phyloP scores from a whole-genome alignment of 2,113 vertebrate genomes.

The Eolophus roseicapilla region DNA sequence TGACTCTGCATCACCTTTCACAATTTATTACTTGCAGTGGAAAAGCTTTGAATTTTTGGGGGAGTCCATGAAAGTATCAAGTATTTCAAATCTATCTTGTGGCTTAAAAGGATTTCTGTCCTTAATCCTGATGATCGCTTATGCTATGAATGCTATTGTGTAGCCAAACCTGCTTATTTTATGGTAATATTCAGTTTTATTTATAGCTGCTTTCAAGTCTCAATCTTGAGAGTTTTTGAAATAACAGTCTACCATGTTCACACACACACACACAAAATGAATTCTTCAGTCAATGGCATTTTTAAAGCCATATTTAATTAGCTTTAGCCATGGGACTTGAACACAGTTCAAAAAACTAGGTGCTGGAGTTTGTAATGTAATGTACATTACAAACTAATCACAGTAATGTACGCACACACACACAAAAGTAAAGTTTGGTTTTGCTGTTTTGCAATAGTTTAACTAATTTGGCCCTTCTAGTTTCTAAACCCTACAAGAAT shows the following conservation, averaged over 20 bases:
- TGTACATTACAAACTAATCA: background rate
- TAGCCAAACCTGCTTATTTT: conserved; percentile 30
- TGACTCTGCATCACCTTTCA: conserved; percentile 55
- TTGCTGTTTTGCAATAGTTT: background rate
- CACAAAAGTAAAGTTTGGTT: background rate
- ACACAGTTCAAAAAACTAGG: background rate
- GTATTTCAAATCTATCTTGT: conserved; percentile 43
- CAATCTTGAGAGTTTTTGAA: background rate
- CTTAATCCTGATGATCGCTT: conserved; percentile 12
- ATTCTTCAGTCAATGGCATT: background rate
- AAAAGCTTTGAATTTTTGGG: conserved; percentile 52
- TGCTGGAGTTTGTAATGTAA: background rate
- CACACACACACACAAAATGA: background rate
- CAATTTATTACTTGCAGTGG: conserved; percentile 40
- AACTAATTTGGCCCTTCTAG: background rate
- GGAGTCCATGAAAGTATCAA: conserved; percentile 22
- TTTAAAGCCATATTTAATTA: background rate
- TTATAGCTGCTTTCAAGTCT: conserved; percentile 6
- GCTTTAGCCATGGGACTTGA: background rate
- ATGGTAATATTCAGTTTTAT: background rate
- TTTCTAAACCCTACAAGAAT: background rate
- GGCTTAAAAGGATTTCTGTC: conserved; percentile 43
- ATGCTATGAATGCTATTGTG: background rate
- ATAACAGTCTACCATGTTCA: background rate
- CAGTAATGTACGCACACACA: background rate